These are phyloP conservation scores for Plecotus auritus DNA, from an alignment of 2,113 vertebrate genomes.

Conservation along the genomic window DNA sequence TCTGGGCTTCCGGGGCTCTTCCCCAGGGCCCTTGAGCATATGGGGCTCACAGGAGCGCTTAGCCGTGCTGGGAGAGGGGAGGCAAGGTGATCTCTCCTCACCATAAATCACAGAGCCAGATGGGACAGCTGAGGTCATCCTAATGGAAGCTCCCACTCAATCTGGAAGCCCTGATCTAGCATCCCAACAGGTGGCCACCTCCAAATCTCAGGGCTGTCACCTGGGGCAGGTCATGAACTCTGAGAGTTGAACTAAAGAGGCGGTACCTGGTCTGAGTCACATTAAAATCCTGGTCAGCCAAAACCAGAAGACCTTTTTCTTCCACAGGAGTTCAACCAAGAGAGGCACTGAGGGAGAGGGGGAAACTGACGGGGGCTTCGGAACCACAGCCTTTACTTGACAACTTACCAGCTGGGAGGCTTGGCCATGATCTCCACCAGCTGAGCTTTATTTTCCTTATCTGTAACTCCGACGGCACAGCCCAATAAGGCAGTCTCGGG, in stretches of 20 bases:
- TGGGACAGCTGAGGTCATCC: not conserved
- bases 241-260: not conserved
- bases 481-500: rapidly evolving
- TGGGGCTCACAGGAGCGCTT: not conserved
- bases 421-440: rapidly evolving
- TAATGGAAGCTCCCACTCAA: not conserved
- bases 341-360: not conserved
- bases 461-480: not conserved
- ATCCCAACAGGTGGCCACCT: not conserved
- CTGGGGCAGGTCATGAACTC: not conserved
- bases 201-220: not conserved
- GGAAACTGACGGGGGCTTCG: no score
- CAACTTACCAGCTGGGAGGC: not conserved
- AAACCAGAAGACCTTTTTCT: not conserved
- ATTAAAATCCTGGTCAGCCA: not conserved
- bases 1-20: not conserved
- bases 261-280: not conserved
- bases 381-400: not conserved
- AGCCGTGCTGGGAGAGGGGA: not conserved
- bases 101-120: not conserved
- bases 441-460: not conserved
- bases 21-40: not conserved
- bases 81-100: not conserved
- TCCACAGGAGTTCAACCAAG: not conserved
- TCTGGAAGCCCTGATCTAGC: not conserved